Base-by-base conservation (phyloP, 2,888 invertebrate species). In the Trissolcus japonicus region DNA sequence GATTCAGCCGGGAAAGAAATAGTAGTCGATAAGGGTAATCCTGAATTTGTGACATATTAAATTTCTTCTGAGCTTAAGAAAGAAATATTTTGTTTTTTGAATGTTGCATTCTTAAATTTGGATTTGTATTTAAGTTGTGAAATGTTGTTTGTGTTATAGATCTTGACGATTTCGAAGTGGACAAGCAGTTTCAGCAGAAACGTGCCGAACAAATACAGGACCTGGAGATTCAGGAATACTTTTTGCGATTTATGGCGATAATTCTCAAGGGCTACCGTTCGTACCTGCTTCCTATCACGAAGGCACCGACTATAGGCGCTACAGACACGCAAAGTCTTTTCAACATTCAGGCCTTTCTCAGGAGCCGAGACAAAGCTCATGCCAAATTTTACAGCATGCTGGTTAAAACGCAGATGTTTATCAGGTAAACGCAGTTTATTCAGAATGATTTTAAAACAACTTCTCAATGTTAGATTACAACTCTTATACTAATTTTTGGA, bases 331-430 rank as follows among this genome's bases (percentile, higher is more conserved):
- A 95, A 83, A 96, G 97, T 11, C 91, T 99, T 80, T 99, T 99
- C 90, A 97, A 99, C 89, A 92, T 98, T 88, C 94, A 94, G 85
- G 94, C 95, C 35, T 98, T 98, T 89, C 89, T 97, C 51, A 92
- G 95, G 80, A 96, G 96, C 14, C 92, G 97, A 60, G 98, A 98
- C 89, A 96, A 96, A 91, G 93, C 94, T 17, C 93, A 96, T 84
- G 94, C 95, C 66, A 94, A 96, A 87, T 98, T 98, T 91, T 98
- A 95, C 90, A 93, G 93, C 40, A 91, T 96, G 81, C 91, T 98
- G 87, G 95, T 97, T 92, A 94, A 94, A 83, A 99, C 98, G 0
- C 98, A 99, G 90, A 97, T 97, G 95, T 99, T 98, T 90, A 97
- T 96, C 80, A 86, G 88, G 88, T 88, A 79, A 79, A 61, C 69